phyloP scores from a whole-genome alignment of 2,797 vertebrate genomes.

The Chaunax sp. region DNA sequence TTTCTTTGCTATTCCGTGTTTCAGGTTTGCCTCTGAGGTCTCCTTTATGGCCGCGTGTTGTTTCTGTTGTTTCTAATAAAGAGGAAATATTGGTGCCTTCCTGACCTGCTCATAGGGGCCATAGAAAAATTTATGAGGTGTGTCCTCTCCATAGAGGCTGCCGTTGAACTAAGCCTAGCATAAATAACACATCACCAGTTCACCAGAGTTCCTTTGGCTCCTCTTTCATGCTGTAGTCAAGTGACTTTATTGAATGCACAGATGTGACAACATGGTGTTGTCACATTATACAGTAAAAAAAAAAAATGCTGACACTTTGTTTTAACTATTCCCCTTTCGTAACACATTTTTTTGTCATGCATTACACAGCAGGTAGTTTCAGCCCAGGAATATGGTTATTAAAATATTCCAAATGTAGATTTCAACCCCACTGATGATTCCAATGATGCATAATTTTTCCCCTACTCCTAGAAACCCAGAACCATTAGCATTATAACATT shows the following conservation, averaged over 20 bases:
- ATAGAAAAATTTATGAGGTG: constrained; percentile 73
- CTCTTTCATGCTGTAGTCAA: constrained; percentile 58
- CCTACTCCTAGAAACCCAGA: background rate
- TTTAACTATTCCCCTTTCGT: background rate
- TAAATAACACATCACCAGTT: constrained; percentile 73
- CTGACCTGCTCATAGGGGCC: constrained; percentile 80
- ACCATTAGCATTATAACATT: background rate
- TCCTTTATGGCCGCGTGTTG: constrained; percentile 70
- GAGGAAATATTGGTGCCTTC: constrained; percentile 80
- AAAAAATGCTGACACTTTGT: constrained; percentile 8
- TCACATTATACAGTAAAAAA: constrained; percentile 8
- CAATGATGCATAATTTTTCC: background rate
- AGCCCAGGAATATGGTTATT: background rate
- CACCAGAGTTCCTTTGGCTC: constrained; percentile 52
- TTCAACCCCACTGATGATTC: background rate
- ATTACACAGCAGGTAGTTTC: background rate
- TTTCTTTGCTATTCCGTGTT: constrained; percentile 40
- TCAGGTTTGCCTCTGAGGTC: constrained; percentile 60
- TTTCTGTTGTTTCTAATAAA: constrained; percentile 81
- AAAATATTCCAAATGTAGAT: background rate
- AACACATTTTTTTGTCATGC: background rate
- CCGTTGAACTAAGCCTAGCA: constrained; percentile 64
- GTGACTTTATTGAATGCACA: constrained; percentile 60
- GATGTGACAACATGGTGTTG: constrained; percentile 30
- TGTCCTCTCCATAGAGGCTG: constrained; percentile 66